A percentile compares a stretch with the other conserved stretches of the same genome.
Conservation (phyloP, 2,113 vertebrate species). For the Grantiella picta region DNA sequence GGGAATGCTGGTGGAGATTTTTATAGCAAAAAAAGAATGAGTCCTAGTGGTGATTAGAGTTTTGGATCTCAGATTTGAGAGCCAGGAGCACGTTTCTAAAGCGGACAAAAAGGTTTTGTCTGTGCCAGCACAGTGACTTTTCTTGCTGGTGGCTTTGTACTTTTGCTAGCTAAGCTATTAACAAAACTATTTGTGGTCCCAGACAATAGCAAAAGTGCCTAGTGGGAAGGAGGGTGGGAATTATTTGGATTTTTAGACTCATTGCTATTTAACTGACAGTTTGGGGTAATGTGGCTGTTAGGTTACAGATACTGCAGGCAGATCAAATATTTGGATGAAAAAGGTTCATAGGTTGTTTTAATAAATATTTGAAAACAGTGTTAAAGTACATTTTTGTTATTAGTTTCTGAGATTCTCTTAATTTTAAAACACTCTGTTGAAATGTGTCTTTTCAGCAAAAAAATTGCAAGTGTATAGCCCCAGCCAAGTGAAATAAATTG, state of each 20-base stretch:
- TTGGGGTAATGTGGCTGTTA: background rate
- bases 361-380: constrained; percentile 30
- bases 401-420: background rate
- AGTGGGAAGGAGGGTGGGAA: background rate
- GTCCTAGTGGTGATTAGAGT: background rate
- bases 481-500: background rate
- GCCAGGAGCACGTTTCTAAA: background rate
- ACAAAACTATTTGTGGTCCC: constrained; percentile 12
- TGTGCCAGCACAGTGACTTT: background rate
- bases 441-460: background rate
- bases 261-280: background rate
- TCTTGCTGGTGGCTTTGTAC: background rate
- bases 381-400: background rate
- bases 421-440: background rate
- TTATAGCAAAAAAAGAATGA: background rate
- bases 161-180: constrained; percentile 46
- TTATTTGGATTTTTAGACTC: background rate
- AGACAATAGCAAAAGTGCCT: constrained; percentile 59
- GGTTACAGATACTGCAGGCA: background rate
- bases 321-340: background rate
- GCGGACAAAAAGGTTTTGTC: background rate
- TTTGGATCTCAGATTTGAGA: background rate
- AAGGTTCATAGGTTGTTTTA: background rate
- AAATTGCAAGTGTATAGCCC: background rate
- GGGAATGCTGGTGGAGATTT: background rate